Conservation (phyloP, 1,140 invertebrate genomes). For the Drosophila tsacasi region DNA sequence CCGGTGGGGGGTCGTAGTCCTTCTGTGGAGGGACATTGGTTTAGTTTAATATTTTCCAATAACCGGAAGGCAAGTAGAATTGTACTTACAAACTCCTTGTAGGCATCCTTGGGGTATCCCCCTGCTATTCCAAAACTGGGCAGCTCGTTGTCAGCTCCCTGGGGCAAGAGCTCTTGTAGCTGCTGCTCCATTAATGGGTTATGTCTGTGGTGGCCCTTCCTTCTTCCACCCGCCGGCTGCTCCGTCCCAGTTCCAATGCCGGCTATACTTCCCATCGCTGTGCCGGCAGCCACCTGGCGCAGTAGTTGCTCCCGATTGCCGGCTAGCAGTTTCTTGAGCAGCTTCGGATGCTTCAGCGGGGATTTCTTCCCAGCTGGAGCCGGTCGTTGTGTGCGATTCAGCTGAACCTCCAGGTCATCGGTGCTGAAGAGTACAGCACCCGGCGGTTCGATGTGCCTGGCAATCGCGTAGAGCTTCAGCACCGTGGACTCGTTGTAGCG, state of each 20-base stretch:
- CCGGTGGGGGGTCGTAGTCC: constrained; percentile 56
- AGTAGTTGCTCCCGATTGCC: constrained; percentile 72
- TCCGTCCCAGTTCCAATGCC: constrained; percentile 24
- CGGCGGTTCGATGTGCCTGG: constrained; percentile 89
- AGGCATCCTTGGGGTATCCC: constrained; percentile 56
- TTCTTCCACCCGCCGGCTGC: constrained; percentile 23
- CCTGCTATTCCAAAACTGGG: constrained; percentile 44
- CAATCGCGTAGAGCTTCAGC: constrained; percentile 90
- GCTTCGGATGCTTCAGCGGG: constrained; percentile 82
- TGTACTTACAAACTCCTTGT: constrained; percentile 67
- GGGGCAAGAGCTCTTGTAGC: constrained; percentile 66
- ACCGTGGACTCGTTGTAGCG: constrained; percentile 90
- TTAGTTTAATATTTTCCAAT: neutral
- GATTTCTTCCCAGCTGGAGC: constrained; percentile 65
- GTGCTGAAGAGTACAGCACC: constrained; percentile 90
- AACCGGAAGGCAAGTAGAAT: no score
- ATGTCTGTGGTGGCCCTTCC: constrained; percentile 57
- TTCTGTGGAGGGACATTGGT: constrained; percentile 35
- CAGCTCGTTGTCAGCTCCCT: constrained; percentile 59
- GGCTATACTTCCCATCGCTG: neutral
- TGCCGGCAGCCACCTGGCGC: constrained; percentile 50
- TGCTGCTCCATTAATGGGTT: constrained; percentile 54
- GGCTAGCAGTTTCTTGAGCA: constrained; percentile 79
- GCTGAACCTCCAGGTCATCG: constrained; percentile 79
- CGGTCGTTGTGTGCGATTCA: constrained; percentile 77